Evolutionary conservation across 30 jellyfish, hydroid and myxozoan species (phyloP).

Genomic region (Chrysaora quinquecirrha): DNA sequence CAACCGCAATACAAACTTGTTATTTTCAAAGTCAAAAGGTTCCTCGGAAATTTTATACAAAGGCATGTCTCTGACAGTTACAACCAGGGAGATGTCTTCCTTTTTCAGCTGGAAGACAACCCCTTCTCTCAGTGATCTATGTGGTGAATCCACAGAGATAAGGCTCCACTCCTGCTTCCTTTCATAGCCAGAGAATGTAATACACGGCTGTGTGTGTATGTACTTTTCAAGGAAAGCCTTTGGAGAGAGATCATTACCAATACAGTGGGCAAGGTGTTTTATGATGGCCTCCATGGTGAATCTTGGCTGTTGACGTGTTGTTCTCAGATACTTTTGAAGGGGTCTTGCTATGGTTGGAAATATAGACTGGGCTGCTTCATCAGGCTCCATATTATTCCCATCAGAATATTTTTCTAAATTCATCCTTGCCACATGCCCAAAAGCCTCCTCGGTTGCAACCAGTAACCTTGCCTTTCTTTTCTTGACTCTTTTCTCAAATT

Average conservation of each 20-base stretch:
- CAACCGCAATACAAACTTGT: constrained; percentile 84
- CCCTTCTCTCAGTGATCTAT: constrained; percentile 83
- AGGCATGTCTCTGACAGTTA: constrained; percentile 90
- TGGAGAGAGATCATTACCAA: constrained; percentile 89
- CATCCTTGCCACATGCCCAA: constrained; percentile 93
- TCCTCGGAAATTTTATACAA: constrained; percentile 77
- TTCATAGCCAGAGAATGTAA: constrained; percentile 76
- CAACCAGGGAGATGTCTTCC: constrained; percentile 77
- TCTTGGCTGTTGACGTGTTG: constrained; percentile 98
- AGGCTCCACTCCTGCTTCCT: constrained; percentile 88
- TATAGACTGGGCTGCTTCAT: constrained; percentile 99
- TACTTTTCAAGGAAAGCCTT: constrained; percentile 95
- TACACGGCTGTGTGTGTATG: constrained; percentile 82
- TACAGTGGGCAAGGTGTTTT: constrained; percentile 96
- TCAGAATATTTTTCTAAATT: constrained; percentile 77
- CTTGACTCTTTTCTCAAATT: constrained; percentile 89
- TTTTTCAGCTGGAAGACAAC: constrained; percentile 73
- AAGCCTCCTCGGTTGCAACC: constrained; percentile 97
- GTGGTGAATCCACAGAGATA: constrained; percentile 79
- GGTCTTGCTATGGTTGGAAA: constrained; percentile 98
- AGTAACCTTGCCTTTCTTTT: constrained; percentile 92
- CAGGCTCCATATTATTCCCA: constrained; percentile 93
- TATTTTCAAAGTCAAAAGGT: constrained; percentile 72
- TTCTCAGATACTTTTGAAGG: constrained; percentile 89
- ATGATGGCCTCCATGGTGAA: constrained; percentile 91